These are phyloP conservation scores for Vimba vimba DNA, from an alignment of 2,113 vertebrate species.

Conservation along the genomic window DNA sequence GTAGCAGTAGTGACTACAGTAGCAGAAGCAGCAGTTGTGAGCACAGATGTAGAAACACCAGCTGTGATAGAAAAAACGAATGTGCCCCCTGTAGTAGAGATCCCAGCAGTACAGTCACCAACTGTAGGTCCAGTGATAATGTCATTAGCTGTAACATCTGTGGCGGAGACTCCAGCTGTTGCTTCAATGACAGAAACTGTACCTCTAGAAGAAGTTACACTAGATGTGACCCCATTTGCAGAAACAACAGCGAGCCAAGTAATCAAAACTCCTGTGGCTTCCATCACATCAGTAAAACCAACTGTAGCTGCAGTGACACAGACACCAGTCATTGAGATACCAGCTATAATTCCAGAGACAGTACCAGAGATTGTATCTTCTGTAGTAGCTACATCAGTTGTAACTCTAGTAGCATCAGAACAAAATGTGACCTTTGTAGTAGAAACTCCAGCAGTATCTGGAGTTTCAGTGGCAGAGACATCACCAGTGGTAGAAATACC, in stretches of 20 bases:
- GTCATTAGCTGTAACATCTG: not conserved
- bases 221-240: not conserved
- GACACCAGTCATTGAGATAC: not conserved
- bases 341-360: not conserved
- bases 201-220: not conserved
- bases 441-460: not conserved
- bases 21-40: not conserved
- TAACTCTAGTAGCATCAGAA: not conserved
- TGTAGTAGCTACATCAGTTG: not conserved
- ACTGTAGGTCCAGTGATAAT: not conserved
- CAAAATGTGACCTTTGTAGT: not conserved
- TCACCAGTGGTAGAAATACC: not conserved
- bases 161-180: not conserved
- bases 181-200: not conserved
- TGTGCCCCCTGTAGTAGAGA: constrained; percentile 37
- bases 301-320: not conserved
- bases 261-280: not conserved
- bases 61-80: not conserved
- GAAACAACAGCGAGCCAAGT: not conserved
- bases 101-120: not conserved
- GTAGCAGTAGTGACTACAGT: not conserved
- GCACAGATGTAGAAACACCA: not conserved
- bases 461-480: not conserved
- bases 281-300: constrained; percentile 9
- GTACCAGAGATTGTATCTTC: not conserved